phyloP scores from a whole-genome alignment of 2,797 vertebrate genomes.

The Oreochromis grahami region DNA sequence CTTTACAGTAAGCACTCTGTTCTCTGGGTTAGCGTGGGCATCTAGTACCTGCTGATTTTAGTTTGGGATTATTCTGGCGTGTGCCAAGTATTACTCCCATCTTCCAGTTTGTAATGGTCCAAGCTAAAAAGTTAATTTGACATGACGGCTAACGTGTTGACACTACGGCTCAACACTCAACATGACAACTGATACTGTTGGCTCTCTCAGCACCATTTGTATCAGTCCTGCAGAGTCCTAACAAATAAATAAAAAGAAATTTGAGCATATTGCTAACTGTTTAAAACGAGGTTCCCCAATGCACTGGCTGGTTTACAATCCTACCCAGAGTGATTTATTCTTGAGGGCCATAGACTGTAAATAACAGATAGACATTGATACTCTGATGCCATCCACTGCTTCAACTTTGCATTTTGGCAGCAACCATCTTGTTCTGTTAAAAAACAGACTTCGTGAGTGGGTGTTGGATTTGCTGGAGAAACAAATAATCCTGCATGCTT shows the following conservation, averaged over 20 bases:
- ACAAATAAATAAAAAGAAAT: neutral
- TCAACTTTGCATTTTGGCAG: neutral
- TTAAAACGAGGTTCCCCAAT: neutral
- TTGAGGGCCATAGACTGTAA: neutral
- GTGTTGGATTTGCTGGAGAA: neutral
- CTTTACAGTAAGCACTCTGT: neutral
- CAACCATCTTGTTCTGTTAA: neutral
- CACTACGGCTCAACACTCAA: neutral
- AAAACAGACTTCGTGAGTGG: neutral
- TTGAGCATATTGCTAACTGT: neutral
- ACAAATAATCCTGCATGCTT: neutral
- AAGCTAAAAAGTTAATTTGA: conserved; percentile 21
- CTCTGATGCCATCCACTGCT: neutral
- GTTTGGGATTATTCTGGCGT: conserved; percentile 11
- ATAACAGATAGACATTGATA: neutral
- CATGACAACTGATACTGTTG: conserved; percentile 23
- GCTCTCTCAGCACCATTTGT: neutral
- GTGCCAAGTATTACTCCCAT: conserved; percentile 21
- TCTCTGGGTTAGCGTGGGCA: neutral
- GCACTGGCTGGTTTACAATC: neutral
- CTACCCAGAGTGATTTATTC: conserved; percentile 4
- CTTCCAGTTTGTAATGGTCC: conserved; percentile 1
- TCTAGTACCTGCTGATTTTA: conserved; percentile 37
- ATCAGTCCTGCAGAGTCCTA: neutral
- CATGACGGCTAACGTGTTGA: conserved; percentile 42